Conservation (phyloP, 2,888 invertebrate genomes). For the Torymus auratus region DNA sequence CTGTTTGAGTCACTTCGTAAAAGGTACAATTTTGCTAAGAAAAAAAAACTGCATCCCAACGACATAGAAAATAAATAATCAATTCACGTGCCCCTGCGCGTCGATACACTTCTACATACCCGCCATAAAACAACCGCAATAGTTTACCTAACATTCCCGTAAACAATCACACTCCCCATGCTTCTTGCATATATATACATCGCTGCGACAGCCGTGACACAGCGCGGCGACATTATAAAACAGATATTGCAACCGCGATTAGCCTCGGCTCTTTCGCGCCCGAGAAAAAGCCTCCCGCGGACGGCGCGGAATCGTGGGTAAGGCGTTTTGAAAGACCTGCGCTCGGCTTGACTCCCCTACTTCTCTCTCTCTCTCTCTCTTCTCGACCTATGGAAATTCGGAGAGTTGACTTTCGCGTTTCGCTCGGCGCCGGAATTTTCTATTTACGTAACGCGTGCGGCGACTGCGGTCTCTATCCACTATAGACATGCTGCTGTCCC, state of each 20-base stretch:
- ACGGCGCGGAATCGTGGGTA: background rate
- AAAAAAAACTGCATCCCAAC: no score
- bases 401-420: slow-evolving; percentile 9
- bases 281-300: no score
- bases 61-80: no score
- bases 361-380: no score
- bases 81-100: no score
- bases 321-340: slow-evolving; percentile 38
- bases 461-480: slow-evolving; percentile 6
- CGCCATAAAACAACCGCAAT: slow-evolving; percentile 23
- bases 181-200: background rate
- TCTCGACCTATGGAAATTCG: slow-evolving; percentile 44
- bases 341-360: no score
- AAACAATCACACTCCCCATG: slow-evolving; percentile 9
- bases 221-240: slow-evolving; percentile 14
- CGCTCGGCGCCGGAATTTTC: slow-evolving; percentile 30
- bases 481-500: background rate
- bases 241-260: slow-evolving; percentile 32
- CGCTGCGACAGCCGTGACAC: background rate
- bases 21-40: no score
- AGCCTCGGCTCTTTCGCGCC: background rate
- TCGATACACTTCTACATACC: no score
- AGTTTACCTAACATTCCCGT: slow-evolving; percentile 18
- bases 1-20: no score
- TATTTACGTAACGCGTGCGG: slow-evolving; percentile 39